Evolutionary conservation across 2,888 invertebrate species (phyloP).

Genomic region (Parochlus steinenii): DNA sequence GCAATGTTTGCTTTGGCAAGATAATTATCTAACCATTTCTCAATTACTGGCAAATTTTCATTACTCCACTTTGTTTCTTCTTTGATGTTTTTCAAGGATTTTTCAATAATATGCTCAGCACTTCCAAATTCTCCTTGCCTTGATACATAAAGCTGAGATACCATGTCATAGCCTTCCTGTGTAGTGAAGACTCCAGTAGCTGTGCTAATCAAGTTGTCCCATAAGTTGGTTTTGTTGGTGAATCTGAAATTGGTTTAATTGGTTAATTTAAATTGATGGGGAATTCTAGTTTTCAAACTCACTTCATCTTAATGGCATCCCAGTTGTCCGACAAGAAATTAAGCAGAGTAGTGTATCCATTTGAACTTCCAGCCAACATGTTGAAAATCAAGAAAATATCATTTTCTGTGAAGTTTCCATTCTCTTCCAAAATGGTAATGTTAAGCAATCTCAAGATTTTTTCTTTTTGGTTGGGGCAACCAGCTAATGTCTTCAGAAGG

Average conservation of each 20-base stretch:
- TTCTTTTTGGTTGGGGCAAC: conserved; percentile 53
- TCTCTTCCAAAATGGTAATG: conserved; percentile 48
- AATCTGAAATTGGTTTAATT: conserved; percentile 33
- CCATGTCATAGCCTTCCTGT: conserved; percentile 52
- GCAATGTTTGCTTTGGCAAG: conserved; percentile 23
- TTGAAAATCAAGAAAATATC: conserved; percentile 59
- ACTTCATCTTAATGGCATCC: conserved; percentile 48
- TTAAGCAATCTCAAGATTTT: conserved; percentile 52
- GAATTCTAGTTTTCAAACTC: conserved; percentile 18
- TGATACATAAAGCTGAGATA: conserved; percentile 43
- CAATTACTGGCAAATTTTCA: conserved; percentile 56
- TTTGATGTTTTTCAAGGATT: conserved; percentile 52
- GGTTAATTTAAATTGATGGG: conserved; percentile 2
- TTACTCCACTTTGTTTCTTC: conserved; percentile 63
- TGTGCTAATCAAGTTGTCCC: conserved; percentile 58
- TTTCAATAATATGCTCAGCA: conserved; percentile 55
- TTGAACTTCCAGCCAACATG: conserved; percentile 52
- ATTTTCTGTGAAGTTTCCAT: conserved; percentile 57
- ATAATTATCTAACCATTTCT: conserved; percentile 49
- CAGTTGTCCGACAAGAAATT: conserved; percentile 55
- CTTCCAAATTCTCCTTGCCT: conserved; percentile 52
- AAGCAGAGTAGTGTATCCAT: conserved; percentile 55
- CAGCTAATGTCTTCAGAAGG: conserved; percentile 58
- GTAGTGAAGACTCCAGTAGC: conserved; percentile 63
- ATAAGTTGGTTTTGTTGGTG: conserved; percentile 49